Conservation (phyloP, 2,113 vertebrate genomes). For the Cynocephalus volans region DNA sequence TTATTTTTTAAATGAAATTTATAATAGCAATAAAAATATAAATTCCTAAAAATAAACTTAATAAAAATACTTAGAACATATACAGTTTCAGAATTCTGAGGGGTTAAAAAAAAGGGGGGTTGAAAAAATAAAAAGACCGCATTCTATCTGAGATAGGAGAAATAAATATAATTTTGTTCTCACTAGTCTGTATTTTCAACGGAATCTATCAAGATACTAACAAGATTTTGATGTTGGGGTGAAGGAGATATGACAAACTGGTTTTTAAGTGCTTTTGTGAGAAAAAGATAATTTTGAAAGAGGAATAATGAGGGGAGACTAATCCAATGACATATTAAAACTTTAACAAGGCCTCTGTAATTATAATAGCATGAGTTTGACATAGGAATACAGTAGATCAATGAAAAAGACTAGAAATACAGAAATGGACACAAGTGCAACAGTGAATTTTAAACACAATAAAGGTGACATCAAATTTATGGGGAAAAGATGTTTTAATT, state of each 20-base stretch:
- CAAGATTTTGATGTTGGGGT: background rate
- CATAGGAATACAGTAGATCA: background rate
- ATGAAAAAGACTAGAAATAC: background rate
- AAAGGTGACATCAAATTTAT: background rate
- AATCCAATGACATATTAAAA: slow-evolving; percentile 35
- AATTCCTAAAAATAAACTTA: slow-evolving; percentile 6
- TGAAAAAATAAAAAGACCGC: background rate
- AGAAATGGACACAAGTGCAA: background rate
- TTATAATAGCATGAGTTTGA: background rate
- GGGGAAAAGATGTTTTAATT: background rate
- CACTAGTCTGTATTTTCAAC: slow-evolving; percentile 30
- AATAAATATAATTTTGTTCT: slow-evolving; percentile 46
- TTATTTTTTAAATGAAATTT: background rate
- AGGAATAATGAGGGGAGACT: background rate
- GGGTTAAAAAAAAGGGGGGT: background rate
- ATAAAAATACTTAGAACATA: background rate
- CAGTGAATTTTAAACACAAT: background rate
- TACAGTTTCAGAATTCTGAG: background rate
- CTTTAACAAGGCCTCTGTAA: background rate
- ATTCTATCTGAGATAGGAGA: background rate
- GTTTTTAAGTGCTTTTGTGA: slow-evolving; percentile 11
- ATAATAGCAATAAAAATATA: background rate
- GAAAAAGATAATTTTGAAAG: slow-evolving; percentile 38
- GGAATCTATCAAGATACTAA: background rate
- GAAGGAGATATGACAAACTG: background rate